Base-by-base conservation (phyloP, 2,888 invertebrate genomes). In the Heliconius sara region DNA sequence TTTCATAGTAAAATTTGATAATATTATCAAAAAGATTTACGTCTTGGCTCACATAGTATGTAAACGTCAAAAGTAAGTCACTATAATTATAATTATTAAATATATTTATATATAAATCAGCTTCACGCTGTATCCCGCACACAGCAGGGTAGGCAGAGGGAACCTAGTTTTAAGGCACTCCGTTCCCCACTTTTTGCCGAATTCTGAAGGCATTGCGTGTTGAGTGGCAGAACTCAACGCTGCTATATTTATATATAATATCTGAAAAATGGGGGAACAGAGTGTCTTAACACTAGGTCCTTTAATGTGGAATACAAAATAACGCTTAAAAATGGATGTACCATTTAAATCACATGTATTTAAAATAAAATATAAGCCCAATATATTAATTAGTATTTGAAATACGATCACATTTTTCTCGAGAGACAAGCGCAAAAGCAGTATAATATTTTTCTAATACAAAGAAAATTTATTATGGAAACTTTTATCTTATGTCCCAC, bases 401-500 rank as follows among this genome's bases (percentile, higher is more conserved):
- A 27, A 25, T n/a, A 65, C 27, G 25, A 27, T 27, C n/a, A 27
- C 27, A 65, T 65, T 25, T 65, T 65, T 65, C 27, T 39, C 22
- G 10, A 67, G 39, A 22, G 34, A n/a, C n/a, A 39, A 34, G n/a
- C 67, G 57, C 5, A 34, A 67, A 67, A 67, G n/a, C 34, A 34
- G n/a, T n/a, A 22, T 67, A 39, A 67, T 67, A 67, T 34, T 39
- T 67, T 67, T 67, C 67, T 67, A 67, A 67, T 67, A 67, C 9
- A 22, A 67, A 67, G 39, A 39, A 67, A 67, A 67, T 67, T 67
- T 67, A 67, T 39, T 67, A 67, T 12, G 34, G n/a, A 67, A 67
- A 39, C 34, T 67, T 67, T 67, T 67, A 67, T 67, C 67, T 67
- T 22, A 34, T 27, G 12, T 67, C 67, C 67, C 67, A 67, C 4